Base-by-base conservation (phyloP, 2,113 vertebrate species). In the Delphinapterus leucas region DNA sequence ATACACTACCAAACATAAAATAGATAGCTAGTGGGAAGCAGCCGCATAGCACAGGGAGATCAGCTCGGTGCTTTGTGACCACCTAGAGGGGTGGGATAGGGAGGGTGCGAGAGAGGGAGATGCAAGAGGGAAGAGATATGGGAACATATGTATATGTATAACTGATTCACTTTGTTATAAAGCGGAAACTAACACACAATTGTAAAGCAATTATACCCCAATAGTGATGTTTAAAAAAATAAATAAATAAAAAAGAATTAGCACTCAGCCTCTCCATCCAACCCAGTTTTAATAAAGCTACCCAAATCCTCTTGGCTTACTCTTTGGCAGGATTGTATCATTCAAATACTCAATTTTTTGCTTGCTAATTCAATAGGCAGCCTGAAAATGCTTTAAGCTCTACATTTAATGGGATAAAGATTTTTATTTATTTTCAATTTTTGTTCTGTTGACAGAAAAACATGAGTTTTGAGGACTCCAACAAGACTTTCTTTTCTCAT, bases 201-300 rank as follows among this genome's bases (percentile, higher is more conserved):
- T 41, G 41, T 41, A 41, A 41, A 41, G 41, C 41, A 41, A 7
- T 41, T 41, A 41, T 41, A 41, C 41, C 41, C 41, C 41, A 41
- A 41, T 41, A 41, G 7, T 6, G 41, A 41, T 41, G 41, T 41
- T 41, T 41, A 6, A 41, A 44, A 44, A 8, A 44, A 44, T 8
- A 44, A 41, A 41, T 41, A 7, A 41, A 41, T 41, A 44, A 44
- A 44, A 99, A 99, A 98, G 98, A 98, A 99, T 98, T 99, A 99
- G 98, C 98, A 97, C 96, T 98, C 97, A 99, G 97, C 95, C 96
- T 98, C 98, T 88, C 97, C 90, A 90, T 98, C 98, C 97, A 99
- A 98, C 96, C 6, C 2, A 88, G 12, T 76, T 93, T 91, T 91
- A 80, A 94, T 47, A 93, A 90, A 91, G 26, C 28, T 80, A 68